Evolutionary conservation across 2,888 invertebrate genomes (phyloP).

Genomic region (Lasioglossum zephyrum): DNA sequence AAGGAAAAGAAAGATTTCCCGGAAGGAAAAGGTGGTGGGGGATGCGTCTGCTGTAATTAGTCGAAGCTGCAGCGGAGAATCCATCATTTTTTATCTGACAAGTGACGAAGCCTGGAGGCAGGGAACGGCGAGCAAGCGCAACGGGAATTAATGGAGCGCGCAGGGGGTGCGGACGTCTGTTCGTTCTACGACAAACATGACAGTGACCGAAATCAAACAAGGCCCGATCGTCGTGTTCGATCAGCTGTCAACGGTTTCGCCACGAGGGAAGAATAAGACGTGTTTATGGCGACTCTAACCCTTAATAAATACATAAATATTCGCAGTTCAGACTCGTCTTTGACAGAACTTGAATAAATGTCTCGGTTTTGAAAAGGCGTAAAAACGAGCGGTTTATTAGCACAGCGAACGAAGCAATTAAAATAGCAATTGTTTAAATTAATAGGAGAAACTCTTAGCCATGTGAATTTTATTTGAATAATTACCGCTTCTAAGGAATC

Average conservation of each 20-base stretch:
- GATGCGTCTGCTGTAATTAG: constrained; percentile 49
- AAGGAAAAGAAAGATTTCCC: background rate
- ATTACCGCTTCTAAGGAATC: background rate
- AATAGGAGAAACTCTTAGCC: background rate
- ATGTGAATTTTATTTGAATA: background rate
- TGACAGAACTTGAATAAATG: background rate
- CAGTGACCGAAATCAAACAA: constrained; percentile 71
- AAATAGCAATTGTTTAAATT: background rate
- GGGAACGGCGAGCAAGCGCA: constrained; percentile 36
- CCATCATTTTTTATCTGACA: constrained; percentile 63
- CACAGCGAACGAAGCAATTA: background rate
- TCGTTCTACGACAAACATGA: constrained; percentile 61
- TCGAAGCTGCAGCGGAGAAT: constrained; percentile 38
- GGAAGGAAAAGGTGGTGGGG: background rate
- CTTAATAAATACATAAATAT: background rate
- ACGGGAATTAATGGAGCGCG: constrained; percentile 64
- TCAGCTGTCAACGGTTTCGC: constrained; percentile 41
- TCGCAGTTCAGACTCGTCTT: background rate
- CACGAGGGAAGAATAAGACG: background rate
- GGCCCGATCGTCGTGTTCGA: constrained; percentile 50
- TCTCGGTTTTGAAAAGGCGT: background rate
- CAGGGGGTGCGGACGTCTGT: constrained; percentile 46
- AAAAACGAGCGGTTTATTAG: background rate
- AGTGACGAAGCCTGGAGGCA: constrained; percentile 36
- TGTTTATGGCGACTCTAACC: background rate